phyloP scores from a whole-genome alignment of 2,888 invertebrate genomes.

The Coelinius sp. region DNA sequence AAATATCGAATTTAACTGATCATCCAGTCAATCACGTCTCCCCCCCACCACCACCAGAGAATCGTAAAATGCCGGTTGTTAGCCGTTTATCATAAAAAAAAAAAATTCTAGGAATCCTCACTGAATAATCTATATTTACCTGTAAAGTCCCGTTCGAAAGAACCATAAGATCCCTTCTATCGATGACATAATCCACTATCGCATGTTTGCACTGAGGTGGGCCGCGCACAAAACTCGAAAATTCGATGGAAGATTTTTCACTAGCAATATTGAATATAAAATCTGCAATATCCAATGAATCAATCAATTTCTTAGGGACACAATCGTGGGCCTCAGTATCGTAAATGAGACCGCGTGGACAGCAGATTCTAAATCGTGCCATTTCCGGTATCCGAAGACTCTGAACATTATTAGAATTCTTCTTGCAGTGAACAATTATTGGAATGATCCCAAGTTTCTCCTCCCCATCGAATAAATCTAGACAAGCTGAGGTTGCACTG shows the following conservation, averaged over 20 bases:
- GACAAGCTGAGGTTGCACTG: conserved; percentile 45
- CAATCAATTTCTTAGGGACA: conserved; percentile 8
- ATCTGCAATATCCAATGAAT: conserved; percentile 2
- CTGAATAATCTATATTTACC: conserved; percentile 31
- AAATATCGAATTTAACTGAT: no score
- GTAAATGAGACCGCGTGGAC: conserved; percentile 43
- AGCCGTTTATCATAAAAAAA: not conserved
- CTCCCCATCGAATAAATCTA: conserved; percentile 50
- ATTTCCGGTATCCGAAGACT: conserved; percentile 40
- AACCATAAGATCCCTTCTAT: conserved; percentile 27
- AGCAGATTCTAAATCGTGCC: conserved; percentile 50
- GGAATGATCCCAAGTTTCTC: conserved; percentile 22
- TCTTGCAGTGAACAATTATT: conserved; percentile 49
- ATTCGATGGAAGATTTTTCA: conserved; percentile 8
- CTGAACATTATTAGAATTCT: conserved; percentile 7
- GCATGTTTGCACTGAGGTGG: conserved; percentile 47
- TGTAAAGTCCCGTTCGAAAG: conserved; percentile 35
- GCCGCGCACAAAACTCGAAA: conserved; percentile 39
- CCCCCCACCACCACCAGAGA: not conserved
- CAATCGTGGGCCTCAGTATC: conserved; percentile 45
- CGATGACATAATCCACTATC: conserved; percentile 53
- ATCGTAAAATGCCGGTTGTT: not conserved
- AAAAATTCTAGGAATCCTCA: not conserved
- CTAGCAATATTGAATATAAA: not conserved
- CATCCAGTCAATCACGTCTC: no score